Base-by-base conservation (phyloP, 1,140 invertebrate genomes). In the Limonius californicus region DNA sequence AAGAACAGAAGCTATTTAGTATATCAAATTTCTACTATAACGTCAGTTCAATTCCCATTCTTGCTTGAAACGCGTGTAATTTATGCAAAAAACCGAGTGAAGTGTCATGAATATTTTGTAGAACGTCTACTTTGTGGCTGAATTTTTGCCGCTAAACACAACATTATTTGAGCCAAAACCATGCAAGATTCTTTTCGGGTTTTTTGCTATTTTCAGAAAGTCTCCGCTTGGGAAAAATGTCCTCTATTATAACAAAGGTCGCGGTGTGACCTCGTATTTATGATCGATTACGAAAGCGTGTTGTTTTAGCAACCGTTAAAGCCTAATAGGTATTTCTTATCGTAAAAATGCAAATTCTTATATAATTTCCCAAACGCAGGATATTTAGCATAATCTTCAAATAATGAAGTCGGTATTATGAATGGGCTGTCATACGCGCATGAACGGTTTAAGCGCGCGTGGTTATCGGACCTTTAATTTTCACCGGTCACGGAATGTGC, bases 381-480 rank as follows among this genome's bases (percentile, higher is more conserved):
- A 59, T 64, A 64, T 60, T 61, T 62, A 64, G 58, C 66, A 65
- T 71, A 71, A 69, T 69, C 68, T 62, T 68, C 63, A 68, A 72
- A 69, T 70, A 72, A 72, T 70, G 64, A 70, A 72, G 70, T 70
- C 57, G 45, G 59, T 30, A 68, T 70, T 72, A 72, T 72, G 68
- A 72, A 72, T 72, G 70, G 65, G 70, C 68, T 69, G 68, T 67
- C 70, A 69, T 62, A 62, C 45, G 55, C 45, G 64, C 56, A 67
- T 68, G 68, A 68, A 67, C 62, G 54, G 60, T 66, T 35, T 23
- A 19, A 47, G 47, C 21, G 32, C 54, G 57, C 58, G 55, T 58
- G 56, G 54, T 59, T 70, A 66, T 70, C 63, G 60, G 59, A 27
- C 39, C 32, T 47, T 66, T 71, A 71, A 69, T 70, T 66, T 62